Evolutionary conservation across 2,113 vertebrate genomes (phyloP).

Genomic region (Ochotona princeps): DNA sequence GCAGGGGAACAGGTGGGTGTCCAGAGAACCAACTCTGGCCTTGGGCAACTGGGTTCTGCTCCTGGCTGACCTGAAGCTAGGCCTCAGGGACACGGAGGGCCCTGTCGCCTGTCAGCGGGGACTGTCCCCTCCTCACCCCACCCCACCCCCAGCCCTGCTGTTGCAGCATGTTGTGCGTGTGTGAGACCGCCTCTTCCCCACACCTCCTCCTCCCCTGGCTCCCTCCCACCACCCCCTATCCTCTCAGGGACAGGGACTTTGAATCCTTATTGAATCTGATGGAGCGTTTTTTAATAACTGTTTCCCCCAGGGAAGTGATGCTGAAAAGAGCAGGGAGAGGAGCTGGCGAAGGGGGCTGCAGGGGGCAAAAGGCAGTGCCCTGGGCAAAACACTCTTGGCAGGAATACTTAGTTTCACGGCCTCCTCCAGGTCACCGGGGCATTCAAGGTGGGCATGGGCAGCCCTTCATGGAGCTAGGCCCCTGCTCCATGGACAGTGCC

Average conservation of each 20-base stretch:
- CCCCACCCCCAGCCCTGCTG: not conserved
- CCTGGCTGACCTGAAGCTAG: not conserved
- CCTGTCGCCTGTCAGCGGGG: not conserved
- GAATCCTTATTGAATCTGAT: constrained; percentile 62
- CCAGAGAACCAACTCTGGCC: not conserved
- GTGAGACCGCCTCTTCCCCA: not conserved
- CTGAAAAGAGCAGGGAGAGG: not conserved
- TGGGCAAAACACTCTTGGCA: not conserved
- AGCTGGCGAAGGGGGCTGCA: not conserved
- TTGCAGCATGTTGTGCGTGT: no score
- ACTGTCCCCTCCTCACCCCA: not conserved
- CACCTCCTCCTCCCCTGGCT: not conserved
- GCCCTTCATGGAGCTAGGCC: not conserved
- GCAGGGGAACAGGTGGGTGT: constrained; percentile 4
- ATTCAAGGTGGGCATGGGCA: not conserved
- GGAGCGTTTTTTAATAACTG: constrained; percentile 63
- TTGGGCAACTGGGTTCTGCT: not conserved
- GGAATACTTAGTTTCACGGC: not conserved
- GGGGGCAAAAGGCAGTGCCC: not conserved
- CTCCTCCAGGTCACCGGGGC: not conserved
- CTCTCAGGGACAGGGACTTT: constrained; percentile 68
- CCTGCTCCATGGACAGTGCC: not conserved
- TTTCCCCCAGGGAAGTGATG: constrained; percentile 41
- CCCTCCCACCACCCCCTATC: not conserved
- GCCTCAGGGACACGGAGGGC: not conserved